Base-by-base conservation (phyloP, 2,888 invertebrate species). In the Heliconius cydno region DNA sequence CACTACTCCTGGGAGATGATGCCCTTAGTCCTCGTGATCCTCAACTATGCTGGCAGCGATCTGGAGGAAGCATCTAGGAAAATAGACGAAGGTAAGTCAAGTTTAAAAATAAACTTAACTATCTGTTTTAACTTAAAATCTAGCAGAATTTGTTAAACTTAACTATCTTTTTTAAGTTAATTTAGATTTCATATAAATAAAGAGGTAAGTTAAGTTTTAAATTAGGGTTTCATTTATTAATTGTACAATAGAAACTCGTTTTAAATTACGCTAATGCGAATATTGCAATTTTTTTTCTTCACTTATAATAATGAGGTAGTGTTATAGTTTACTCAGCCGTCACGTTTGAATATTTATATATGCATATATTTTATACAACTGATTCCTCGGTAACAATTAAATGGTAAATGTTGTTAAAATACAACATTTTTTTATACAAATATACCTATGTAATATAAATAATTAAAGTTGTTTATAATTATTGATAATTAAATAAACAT, bases 1-100 rank as follows among this genome's bases (percentile, higher is more conserved):
- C 96, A 96, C 88, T 97, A 97, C 90, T 96, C 97, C 7, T 97
- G 97, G 96, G 97, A 97, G 90, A 96, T 97, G 96, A 96, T 97
- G 96, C 97, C 97, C 30, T 91, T 97, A 65, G 96, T 97, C 94
- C 97, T 97, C 91, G 97, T 97, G 87, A 97, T 97, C 91, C 95
- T 98, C 81, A 97, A 97, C 89, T 97, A 97, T 86, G 96, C 97
- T 73, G 96, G 96, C 81, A 96, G 96, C 66, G 97, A 97, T 90
- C 93, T 97, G 78, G 97, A 97, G 86, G 97, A 97, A 91, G 97
- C 97, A 79, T 96, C 97, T 76, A 94, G 96, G 86, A 96, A 97
- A 87, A 97, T 98, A 86, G 96, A 96, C 85, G 97, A 97, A 96
- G 97, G 98, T 97, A 83, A 79, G 82, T 63, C n/a, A 34, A 46